phyloP scores from a whole-genome alignment of 2,797 vertebrate species.

The Lagodon rhomboides region DNA sequence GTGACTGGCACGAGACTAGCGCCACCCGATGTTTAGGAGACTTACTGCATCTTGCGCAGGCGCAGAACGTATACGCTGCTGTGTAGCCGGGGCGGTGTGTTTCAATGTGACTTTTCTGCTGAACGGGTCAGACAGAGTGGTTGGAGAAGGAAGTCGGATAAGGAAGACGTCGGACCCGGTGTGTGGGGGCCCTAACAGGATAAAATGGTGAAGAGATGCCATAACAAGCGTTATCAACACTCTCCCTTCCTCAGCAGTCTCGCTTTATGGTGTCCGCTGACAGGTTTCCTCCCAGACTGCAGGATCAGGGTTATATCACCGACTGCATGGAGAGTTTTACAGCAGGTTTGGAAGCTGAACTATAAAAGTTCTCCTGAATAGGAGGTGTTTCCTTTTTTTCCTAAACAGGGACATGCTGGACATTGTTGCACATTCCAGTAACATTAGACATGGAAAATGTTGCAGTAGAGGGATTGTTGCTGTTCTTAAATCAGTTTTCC shows the following conservation, averaged over 20 bases:
- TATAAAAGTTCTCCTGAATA: neutral
- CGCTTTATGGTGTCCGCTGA: constrained; percentile 34
- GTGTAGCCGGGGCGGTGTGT: no score
- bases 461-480: constrained; percentile 16
- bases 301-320: neutral
- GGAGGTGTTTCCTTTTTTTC: constrained; percentile 4
- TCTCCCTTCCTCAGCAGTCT: neutral
- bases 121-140: no score
- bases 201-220: no score
- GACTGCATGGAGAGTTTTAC: constrained; percentile 26
- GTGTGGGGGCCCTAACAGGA: no score
- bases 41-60: no score
- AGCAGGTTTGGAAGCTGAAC: constrained; percentile 2
- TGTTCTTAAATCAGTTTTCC: constrained; percentile 41
- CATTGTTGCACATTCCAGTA: constrained; percentile 60
- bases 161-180: no score
- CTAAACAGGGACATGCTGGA: constrained; percentile 19
- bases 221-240: no score
- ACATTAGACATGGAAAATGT: constrained; percentile 56
- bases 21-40: no score
- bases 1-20: no score
- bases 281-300: constrained; percentile 8
- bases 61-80: no score
- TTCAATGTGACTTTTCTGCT: no score
- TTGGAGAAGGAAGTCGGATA: no score